These are phyloP conservation scores for Aeoliscus strigatus DNA, from an alignment of 2,797 vertebrate species.

Conservation along the genomic window DNA sequence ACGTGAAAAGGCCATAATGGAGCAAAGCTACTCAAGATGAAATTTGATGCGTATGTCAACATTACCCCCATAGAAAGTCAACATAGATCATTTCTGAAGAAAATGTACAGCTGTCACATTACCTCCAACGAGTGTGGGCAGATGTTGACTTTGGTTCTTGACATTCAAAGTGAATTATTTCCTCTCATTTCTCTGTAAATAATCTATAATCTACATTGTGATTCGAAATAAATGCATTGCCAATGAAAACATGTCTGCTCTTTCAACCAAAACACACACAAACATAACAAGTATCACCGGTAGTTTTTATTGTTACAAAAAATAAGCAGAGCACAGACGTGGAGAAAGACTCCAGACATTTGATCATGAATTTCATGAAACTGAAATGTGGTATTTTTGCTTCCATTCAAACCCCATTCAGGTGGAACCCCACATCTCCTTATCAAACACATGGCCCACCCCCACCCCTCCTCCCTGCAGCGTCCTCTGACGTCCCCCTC, in stretches of 20 bases:
- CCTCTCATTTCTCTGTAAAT: too few relatives aligned
- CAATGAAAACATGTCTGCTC: conserved; percentile 22
- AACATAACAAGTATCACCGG: conserved; percentile 25
- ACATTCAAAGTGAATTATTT: too few relatives aligned
- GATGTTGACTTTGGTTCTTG: too few relatives aligned
- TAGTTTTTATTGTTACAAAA: conserved; percentile 77
- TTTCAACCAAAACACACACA: neutral
- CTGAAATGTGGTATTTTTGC: conserved; percentile 55
- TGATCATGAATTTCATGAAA: conserved; percentile 75
- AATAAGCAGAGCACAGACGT: conserved; percentile 52
- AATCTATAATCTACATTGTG: too few relatives aligned
- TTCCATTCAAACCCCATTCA: conserved; percentile 13
- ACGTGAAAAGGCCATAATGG: conserved; percentile 1
- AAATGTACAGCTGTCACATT: conserved; percentile 2
- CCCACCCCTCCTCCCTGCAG: conserved; percentile 4
- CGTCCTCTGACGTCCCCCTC: conserved; percentile 7
- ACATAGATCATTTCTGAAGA: neutral
- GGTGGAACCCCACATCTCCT: conserved; percentile 31
- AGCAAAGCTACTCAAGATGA: conserved; percentile 5
- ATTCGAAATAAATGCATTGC: too few relatives aligned
- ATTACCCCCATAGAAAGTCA: conserved; percentile 1
- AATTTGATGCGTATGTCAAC: neutral
- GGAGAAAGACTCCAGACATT: conserved; percentile 69
- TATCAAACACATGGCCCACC: conserved; percentile 4
- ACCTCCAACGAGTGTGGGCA: too few relatives aligned